Percentiles rank a stretch among this genome's conserved stretches.
These are phyloP conservation scores for Bergia puertoricense DNA, from an alignment of 92 coral and sea anemone genomes.

Conservation along the genomic window DNA sequence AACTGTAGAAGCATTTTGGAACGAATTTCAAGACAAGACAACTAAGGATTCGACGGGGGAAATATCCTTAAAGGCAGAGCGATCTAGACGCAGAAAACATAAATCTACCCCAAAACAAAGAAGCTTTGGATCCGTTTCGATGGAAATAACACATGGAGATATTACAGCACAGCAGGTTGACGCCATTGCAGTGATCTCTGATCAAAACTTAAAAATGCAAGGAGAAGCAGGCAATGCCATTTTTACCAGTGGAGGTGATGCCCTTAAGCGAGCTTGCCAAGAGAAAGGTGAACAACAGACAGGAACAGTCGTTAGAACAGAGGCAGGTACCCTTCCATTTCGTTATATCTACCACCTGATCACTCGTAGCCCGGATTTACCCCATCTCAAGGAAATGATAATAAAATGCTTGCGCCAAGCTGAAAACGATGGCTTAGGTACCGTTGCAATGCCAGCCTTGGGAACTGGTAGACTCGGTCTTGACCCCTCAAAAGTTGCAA, in stretches of 20 bases:
- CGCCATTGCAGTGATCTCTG: constrained; percentile 64
- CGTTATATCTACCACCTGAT: constrained; percentile 67
- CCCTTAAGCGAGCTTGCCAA: constrained; percentile 58
- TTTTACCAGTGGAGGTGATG: constrained; percentile 56
- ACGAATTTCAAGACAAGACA: constrained; percentile 40
- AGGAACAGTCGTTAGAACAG: constrained; percentile 42
- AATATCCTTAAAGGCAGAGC: neutral
- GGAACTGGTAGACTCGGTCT: constrained; percentile 63
- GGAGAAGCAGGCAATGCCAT: constrained; percentile 65
- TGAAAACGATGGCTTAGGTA: constrained; percentile 34
- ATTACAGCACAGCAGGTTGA: constrained; percentile 70
- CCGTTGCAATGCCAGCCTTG: constrained; percentile 73
- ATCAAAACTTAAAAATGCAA: constrained; percentile 35
- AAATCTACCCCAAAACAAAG: neutral
- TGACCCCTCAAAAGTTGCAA: constrained; percentile 53
- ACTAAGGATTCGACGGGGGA: neutral
- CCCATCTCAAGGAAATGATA: constrained; percentile 44
- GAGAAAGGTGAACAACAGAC: constrained; percentile 18
- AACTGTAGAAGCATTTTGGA: constrained; percentile 59
- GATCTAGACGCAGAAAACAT: neutral
- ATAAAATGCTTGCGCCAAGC: constrained; percentile 53
- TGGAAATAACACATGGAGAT: constrained; percentile 66
- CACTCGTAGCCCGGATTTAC: constrained; percentile 1
- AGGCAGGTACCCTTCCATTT: constrained; percentile 55
- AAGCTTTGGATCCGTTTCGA: constrained; percentile 40